A percentile compares a stretch with the other conserved stretches of the same genome.
Evolutionary conservation across 2,797 vertebrate species (phyloP).

Genomic region (Hozukius guyotensis): DNA sequence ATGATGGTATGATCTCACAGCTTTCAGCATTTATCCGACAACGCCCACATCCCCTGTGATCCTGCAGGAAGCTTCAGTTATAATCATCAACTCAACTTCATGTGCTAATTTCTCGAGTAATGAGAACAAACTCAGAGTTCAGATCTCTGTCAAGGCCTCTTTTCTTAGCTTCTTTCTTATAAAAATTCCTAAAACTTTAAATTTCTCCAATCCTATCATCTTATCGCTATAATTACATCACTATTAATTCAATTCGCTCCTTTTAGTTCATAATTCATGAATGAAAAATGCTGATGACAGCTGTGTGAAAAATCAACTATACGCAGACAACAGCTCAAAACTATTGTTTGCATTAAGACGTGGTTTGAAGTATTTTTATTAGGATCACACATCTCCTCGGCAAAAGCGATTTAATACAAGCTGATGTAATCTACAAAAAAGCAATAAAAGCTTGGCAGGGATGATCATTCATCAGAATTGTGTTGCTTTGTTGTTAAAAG

Average conservation of each 20-base stretch:
- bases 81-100: background rate
- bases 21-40: background rate
- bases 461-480: slow-evolving; percentile 72
- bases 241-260: slow-evolving; percentile 12
- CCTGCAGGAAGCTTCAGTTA: background rate
- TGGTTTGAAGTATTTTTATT: slow-evolving; percentile 66
- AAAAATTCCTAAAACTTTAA: background rate
- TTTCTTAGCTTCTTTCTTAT: background rate
- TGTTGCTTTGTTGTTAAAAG: slow-evolving; percentile 54
- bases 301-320: slow-evolving; percentile 21
- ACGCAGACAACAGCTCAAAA: slow-evolving; percentile 32
- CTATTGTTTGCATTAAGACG: slow-evolving; percentile 58
- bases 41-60: background rate
- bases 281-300: slow-evolving; percentile 20
- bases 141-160: background rate
- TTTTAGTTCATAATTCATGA: slow-evolving; percentile 16
- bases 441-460: slow-evolving; percentile 69
- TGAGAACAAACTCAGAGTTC: background rate
- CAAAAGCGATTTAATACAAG: slow-evolving; percentile 51
- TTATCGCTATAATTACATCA: slow-evolving; percentile 3
- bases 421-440: slow-evolving; percentile 73
- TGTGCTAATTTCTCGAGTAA: slow-evolving; percentile 8
- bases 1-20: background rate
- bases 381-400: slow-evolving; percentile 55
- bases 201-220: background rate